phyloP scores from a whole-genome alignment of 2,797 vertebrate genomes.

The Acanthopagrus latus region DNA sequence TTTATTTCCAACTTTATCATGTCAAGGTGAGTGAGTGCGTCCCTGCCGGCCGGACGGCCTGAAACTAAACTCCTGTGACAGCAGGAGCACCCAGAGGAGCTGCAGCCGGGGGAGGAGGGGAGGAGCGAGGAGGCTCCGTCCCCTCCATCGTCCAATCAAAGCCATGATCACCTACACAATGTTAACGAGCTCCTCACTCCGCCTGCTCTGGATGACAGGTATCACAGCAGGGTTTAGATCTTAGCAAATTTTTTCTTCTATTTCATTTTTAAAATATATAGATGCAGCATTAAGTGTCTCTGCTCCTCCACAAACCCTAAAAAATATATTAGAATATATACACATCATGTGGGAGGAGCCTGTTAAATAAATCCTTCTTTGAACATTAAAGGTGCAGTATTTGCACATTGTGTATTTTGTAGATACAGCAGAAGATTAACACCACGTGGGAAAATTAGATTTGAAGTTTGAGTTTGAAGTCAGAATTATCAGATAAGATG shows the following conservation, averaged over 20 bases:
- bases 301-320: no score
- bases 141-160: constrained; percentile 25
- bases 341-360: no score
- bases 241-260: not conserved
- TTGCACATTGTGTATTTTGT: no score
- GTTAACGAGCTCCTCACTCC: constrained; percentile 3
- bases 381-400: no score
- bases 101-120: constrained; percentile 18
- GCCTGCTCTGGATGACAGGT: not conserved
- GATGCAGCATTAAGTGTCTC: not conserved
- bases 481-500: no score
- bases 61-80: constrained; percentile 73
- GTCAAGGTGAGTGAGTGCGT: constrained; percentile 69
- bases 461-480: no score
- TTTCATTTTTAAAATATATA: not conserved
- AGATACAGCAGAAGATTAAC: no score
- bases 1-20: constrained; percentile 64
- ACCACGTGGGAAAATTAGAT: no score
- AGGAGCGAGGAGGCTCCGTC: not conserved
- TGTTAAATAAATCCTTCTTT: no score
- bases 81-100: constrained; percentile 60
- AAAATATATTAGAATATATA: no score
- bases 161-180: constrained; percentile 2
- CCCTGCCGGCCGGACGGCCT: constrained; percentile 35
- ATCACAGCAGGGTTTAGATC: not conserved